Conservation (phyloP, 2,888 invertebrate genomes). For the Eustalomyia histrio region DNA sequence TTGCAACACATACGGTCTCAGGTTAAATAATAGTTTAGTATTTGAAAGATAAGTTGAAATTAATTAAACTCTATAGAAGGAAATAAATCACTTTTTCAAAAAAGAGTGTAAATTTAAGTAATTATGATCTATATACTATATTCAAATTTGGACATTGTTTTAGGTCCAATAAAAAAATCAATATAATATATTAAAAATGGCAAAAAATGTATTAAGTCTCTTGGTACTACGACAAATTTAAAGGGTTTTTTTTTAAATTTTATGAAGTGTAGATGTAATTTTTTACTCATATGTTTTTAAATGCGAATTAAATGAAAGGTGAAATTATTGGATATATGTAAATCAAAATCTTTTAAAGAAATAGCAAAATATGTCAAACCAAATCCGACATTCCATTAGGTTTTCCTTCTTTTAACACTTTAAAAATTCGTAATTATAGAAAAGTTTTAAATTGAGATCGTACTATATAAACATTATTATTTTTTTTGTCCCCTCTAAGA, state of each 20-base stretch:
- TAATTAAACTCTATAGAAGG: constrained; percentile 49
- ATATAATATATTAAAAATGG: constrained; percentile 13
- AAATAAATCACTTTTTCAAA: constrained; percentile 16
- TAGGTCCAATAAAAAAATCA: constrained; percentile 30
- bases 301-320: neutral
- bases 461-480: too few relatives aligned
- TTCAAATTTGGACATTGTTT: constrained; percentile 35
- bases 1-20: constrained; percentile 95
- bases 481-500: too few relatives aligned
- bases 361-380: too few relatives aligned
- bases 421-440: too few relatives aligned
- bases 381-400: too few relatives aligned
- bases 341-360: too few relatives aligned
- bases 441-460: too few relatives aligned
- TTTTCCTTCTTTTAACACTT: too few relatives aligned
- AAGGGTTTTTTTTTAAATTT: neutral
- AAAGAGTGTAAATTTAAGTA: constrained; percentile 41
- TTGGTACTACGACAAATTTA: neutral
- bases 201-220: constrained; percentile 3
- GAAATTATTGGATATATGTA: too few relatives aligned
- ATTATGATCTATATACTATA: constrained; percentile 43
- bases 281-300: constrained; percentile 8
- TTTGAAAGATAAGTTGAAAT: constrained; percentile 70
- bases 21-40: constrained; percentile 85
- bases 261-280: neutral